phyloP scores from a whole-genome alignment of 2,113 vertebrate genomes.

The Trachemys scripta region DNA sequence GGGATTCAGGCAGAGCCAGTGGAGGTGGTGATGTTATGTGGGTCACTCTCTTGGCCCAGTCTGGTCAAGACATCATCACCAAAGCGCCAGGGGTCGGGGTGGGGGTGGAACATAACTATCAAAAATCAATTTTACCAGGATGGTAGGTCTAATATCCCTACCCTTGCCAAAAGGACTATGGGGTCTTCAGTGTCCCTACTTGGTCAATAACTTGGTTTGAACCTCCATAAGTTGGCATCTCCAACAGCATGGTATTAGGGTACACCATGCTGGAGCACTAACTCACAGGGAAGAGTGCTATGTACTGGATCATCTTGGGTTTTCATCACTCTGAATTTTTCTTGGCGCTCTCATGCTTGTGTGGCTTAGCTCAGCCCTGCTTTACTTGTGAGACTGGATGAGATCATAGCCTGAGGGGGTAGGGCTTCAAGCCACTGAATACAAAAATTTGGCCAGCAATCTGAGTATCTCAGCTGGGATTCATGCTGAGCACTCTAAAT shows the following conservation, averaged over 20 bases:
- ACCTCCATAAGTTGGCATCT: conserved; percentile 13
- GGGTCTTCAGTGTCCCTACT: neutral
- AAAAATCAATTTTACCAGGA: neutral
- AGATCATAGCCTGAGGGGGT: neutral
- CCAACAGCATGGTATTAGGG: neutral
- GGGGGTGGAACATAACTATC: neutral
- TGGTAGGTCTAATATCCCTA: neutral
- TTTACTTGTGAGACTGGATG: neutral
- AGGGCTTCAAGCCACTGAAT: conserved; percentile 29
- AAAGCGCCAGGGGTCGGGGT: too few relatives aligned
- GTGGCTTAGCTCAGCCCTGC: neutral
- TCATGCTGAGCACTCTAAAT: neutral
- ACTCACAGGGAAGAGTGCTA: neutral
- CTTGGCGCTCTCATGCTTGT: neutral
- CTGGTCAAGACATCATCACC: too few relatives aligned
- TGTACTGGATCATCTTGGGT: neutral
- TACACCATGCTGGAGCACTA: neutral
- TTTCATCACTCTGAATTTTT: neutral
- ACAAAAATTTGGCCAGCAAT: neutral
- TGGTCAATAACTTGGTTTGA: neutral
- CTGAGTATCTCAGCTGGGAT: neutral
- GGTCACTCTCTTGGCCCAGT: too few relatives aligned
- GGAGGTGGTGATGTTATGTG: too few relatives aligned
- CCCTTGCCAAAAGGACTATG: neutral
- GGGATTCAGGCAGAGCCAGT: too few relatives aligned